Percentiles rank a stretch among this genome's conserved stretches.
phyloP scores from a whole-genome alignment of 2,113 vertebrate species.

The Tyrannus savana region DNA sequence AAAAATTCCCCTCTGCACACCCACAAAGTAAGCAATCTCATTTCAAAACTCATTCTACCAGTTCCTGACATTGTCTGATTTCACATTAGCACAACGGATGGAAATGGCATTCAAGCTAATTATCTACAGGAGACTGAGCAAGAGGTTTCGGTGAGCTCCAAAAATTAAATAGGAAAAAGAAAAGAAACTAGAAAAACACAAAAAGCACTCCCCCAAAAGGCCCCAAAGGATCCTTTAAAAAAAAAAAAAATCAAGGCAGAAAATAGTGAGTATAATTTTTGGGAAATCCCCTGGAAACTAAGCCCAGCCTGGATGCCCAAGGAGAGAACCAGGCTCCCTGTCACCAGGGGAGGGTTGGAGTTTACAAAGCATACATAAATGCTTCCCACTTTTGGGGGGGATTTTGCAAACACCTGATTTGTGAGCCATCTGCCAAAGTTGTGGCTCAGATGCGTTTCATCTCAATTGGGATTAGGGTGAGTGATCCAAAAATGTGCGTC shows the following conservation, averaged over 20 bases:
- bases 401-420: conserved; percentile 63
- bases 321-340: background rate
- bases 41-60: conserved; percentile 58
- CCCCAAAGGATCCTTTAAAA: background rate
- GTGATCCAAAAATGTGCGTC: conserved; percentile 36
- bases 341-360: background rate
- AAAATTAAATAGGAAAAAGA: conserved; percentile 28
- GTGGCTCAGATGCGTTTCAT: conserved; percentile 30
- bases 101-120: conserved; percentile 65
- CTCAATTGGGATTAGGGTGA: conserved; percentile 46
- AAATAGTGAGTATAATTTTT: background rate
- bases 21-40: conserved; percentile 56
- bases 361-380: conserved; percentile 32
- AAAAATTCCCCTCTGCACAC: background rate
- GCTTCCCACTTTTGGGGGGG: conserved; percentile 1
- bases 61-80: conserved; percentile 64
- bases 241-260: background rate
- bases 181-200: background rate
- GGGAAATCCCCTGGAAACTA: background rate
- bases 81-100: conserved; percentile 63
- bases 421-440: conserved; percentile 57
- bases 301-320: background rate
- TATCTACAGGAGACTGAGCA: conserved; percentile 58
- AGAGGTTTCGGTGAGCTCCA: conserved; percentile 58
- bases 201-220: background rate